A percentile compares a stretch with the other conserved stretches of the same genome.
These are phyloP conservation scores for Pemphredon lugubris DNA, from an alignment of 2,888 invertebrate genomes.

Conservation along the genomic window DNA sequence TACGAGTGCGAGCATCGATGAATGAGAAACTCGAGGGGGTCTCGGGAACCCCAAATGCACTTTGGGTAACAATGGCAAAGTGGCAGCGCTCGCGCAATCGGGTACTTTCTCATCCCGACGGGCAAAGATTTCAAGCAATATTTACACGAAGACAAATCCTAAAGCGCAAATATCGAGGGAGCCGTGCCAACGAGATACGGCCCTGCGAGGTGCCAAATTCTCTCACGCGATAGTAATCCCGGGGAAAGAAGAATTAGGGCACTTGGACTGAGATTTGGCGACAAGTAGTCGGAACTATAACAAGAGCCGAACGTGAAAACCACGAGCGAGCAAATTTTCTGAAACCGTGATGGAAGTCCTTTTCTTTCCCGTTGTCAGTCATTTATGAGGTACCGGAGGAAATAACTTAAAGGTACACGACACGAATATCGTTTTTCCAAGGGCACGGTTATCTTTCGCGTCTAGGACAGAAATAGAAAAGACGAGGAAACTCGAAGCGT, in stretches of 20 bases:
- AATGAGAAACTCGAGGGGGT: no score
- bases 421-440: neutral
- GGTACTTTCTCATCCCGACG: neutral
- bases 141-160: slow-evolving; percentile 13
- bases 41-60: no score
- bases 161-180: neutral
- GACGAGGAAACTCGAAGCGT: no score
- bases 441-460: neutral
- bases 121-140: slow-evolving; percentile 5
- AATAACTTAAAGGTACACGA: slow-evolving; percentile 13
- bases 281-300: slow-evolving; percentile 61
- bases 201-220: slow-evolving; percentile 48
- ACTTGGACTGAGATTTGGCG: slow-evolving; percentile 59
- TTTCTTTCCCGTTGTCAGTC: slow-evolving; percentile 7
- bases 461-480: neutral
- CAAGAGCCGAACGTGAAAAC: slow-evolving; percentile 41
- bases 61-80: no score
- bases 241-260: slow-evolving; percentile 43
- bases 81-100: no score
- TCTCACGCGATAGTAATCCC: slow-evolving; percentile 36
- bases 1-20: no score
- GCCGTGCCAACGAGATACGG: slow-evolving; percentile 28
- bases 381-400: neutral
- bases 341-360: slow-evolving; percentile 21
- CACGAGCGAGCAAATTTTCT: slow-evolving; percentile 37